These are phyloP conservation scores for Varanus salvator DNA, from an alignment of 2,113 vertebrate genomes.

Conservation along the genomic window DNA sequence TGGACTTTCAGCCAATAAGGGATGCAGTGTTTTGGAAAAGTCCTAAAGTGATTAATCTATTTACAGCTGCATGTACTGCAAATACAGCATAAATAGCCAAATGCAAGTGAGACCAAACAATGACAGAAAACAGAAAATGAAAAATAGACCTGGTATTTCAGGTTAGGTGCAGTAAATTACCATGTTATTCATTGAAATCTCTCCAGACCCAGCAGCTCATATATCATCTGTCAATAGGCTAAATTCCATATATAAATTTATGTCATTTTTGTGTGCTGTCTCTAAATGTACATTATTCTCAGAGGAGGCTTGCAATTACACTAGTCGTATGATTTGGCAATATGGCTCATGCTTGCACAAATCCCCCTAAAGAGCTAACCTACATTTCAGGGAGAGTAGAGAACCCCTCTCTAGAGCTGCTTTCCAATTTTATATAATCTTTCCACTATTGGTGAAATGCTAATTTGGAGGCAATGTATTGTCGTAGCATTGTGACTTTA, in stretches of 20 bases:
- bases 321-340: conserved; percentile 31
- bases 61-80: conserved; percentile 4
- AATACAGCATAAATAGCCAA: conserved; percentile 27
- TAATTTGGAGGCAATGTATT: neutral
- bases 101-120: conserved; percentile 42
- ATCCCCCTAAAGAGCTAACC: conserved; percentile 29
- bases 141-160: conserved; percentile 58
- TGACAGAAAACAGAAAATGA: conserved; percentile 56
- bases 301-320: conserved; percentile 35
- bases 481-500: neutral
- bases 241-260: conserved; percentile 66
- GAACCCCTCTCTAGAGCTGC: neutral
- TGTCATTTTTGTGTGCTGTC: conserved; percentile 44
- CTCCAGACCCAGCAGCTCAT: conserved; percentile 45
- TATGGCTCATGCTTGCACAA: conserved; percentile 40
- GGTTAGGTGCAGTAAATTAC: conserved; percentile 53
- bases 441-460: neutral
- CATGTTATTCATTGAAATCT: conserved; percentile 42
- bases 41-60: conserved; percentile 29
- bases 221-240: conserved; percentile 53
- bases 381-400: conserved; percentile 32
- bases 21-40: conserved; percentile 15
- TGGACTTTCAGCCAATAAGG: neutral
- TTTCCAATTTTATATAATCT: neutral
- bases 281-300: conserved; percentile 46